Evolutionary conservation across 2,113 vertebrate genomes (phyloP), one percentile per base, ranked within the genome.

Genomic region (Tragulus kanchil): DNA sequence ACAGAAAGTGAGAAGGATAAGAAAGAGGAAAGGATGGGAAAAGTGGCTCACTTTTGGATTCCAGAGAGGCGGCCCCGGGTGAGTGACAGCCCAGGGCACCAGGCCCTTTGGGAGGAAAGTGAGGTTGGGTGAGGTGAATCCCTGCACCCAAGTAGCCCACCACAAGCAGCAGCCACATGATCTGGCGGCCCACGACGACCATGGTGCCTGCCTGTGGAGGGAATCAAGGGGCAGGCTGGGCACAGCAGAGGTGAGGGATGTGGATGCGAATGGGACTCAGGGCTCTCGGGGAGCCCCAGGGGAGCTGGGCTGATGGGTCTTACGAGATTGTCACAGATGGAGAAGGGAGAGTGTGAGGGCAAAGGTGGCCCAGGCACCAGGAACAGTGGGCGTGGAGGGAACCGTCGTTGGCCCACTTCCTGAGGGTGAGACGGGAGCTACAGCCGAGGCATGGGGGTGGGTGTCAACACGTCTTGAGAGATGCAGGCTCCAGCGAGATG

Each of bases 161-260:
- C 5, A 11, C 9, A 12, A 15, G 36, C 45, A 52, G 45, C 31
- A 82, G 64, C 83, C 28, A 8, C 1, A 8, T 0, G 65, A 13
- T 65, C 75, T 0, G 0, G 84, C 5, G 23, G 36, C 1, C 50
- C 4, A 21, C 3, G 11, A 9, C 25, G n/a, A 62, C 87, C 5
- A 2, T 0, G 0, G 28, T 0, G 3, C 13, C 48, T 8, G 28
- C n/a, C 42, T 13, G 8, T 8, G 45, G 26, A 67, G 5, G 54
- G 45, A 14, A 25, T 36, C 19, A 10, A 26, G 11, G 83, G 54
- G 12, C 11, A 6, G 28, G 23, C 28, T 19, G 45, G 45, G 81
- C 0, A 1, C 54, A 14, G 78, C 25, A 1, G 19, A 56, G 52
- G 21, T 0, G 42, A n/a, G 59, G 42, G 48, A 3, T 9, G 12